Conservation (phyloP, 2,888 invertebrate genomes). For the Heliconius erato region DNA sequence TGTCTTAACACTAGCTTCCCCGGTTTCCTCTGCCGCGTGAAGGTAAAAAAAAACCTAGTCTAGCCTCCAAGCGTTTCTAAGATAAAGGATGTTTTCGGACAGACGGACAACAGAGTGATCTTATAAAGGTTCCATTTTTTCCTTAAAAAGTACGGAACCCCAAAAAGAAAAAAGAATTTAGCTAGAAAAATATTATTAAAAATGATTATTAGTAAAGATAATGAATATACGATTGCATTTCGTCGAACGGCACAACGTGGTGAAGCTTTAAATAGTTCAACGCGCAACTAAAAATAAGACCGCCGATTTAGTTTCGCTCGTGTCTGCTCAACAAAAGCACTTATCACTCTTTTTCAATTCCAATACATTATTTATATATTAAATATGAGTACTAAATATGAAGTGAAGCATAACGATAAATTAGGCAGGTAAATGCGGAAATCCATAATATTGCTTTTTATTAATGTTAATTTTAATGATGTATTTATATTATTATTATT, state of each 20-base stretch:
- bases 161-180: too few relatives aligned
- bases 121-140: too few relatives aligned
- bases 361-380: neutral
- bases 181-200: too few relatives aligned
- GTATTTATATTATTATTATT: too few relatives aligned
- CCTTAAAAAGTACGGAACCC: too few relatives aligned
- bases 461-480: neutral
- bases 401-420: slow-evolving; percentile 63
- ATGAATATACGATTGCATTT: neutral
- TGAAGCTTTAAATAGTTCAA: slow-evolving; percentile 50
- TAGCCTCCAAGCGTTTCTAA: too few relatives aligned
- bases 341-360: neutral
- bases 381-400: slow-evolving; percentile 67
- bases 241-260: slow-evolving; percentile 1
- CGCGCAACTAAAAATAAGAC: slow-evolving; percentile 58
- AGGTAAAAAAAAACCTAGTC: too few relatives aligned
- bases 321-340: slow-evolving; percentile 49
- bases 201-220: too few relatives aligned
- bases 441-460: neutral
- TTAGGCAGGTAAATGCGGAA: slow-evolving; percentile 71
- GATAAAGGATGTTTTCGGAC: too few relatives aligned
- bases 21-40: too few relatives aligned
- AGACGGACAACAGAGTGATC: too few relatives aligned
- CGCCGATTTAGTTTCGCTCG: slow-evolving; percentile 53
- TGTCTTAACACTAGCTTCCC: too few relatives aligned